Conservation (phyloP, 1,140 invertebrate genomes). For the Agrypnia vestita region DNA sequence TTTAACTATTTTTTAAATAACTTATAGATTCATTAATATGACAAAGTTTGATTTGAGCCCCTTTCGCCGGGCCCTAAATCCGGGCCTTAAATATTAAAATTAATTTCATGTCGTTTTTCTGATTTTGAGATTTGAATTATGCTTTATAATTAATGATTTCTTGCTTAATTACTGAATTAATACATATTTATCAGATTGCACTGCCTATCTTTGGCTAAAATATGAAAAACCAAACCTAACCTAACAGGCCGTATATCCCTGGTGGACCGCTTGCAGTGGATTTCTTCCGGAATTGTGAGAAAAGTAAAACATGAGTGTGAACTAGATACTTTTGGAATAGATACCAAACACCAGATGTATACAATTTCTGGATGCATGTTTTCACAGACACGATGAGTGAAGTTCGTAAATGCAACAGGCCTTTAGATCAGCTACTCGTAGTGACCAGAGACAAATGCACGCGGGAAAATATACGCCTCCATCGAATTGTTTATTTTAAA, state of each 20-base stretch:
- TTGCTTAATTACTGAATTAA: not conserved
- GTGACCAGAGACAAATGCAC: not conserved
- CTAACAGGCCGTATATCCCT: no score
- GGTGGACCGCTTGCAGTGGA: not conserved
- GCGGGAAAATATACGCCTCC: not conserved
- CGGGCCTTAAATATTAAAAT: not conserved
- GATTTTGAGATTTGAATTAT: not conserved
- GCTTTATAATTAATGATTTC: not conserved
- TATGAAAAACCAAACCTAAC: no score
- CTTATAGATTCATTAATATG: no score
- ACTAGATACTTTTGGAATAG: no score
- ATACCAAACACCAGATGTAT: not conserved
- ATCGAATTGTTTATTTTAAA: conserved; percentile 29
- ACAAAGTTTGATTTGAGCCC: no score
- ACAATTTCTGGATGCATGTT: not conserved
- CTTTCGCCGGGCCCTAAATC: no score
- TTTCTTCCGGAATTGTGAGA: not conserved
- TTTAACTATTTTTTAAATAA: no score
- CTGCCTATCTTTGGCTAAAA: no score
- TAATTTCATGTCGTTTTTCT: not conserved
- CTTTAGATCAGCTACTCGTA: not conserved
- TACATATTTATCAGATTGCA: no score
- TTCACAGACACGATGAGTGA: not conserved
- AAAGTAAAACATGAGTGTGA: not conserved
- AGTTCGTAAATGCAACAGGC: not conserved